Base-by-base conservation (phyloP, 2,797 vertebrate genomes). In the Onychomys arenicola region DNA sequence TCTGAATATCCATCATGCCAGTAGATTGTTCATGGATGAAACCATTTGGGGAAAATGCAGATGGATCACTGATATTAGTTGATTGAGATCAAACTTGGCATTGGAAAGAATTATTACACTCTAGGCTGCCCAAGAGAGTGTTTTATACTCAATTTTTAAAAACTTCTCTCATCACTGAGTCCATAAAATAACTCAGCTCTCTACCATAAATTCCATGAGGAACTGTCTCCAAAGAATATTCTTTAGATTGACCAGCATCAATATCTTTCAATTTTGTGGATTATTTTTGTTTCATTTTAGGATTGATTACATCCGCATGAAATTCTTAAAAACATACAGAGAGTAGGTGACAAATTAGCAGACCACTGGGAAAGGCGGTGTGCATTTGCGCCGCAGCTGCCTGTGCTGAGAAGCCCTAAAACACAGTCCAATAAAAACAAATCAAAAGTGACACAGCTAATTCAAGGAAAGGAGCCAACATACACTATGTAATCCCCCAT, bases 361-460 rank as follows among this genome's bases (percentile, higher is more conserved):
- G 78, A 37, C 27, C 21, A 77, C 52, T 63, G 8, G 46, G 23
- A 67, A 91, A 12, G 25, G 37, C 82, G 92, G 10, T 37, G 0
- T 89, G 19, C 89, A 78, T 94, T 95, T 40, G n/a, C 75, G 27
- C 40, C 94, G 93, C 82, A 97, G 91, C 92, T 67, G 46, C n/a
- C 89, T 84, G 95, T 57, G 16, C 37, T 97, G 75, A 55, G 23
- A 97, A 37, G n/a, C 73, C 21, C 94, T 97, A 76, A 97, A 98
- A 97, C 4, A 63, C 86, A 67, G 81, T 95, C 65, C 73, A 97
- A 97, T 97, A 97, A 96, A 67, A 98, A 90, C 84, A 97, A 98
- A 98, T 98, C 96, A 96, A 98, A 98, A 97, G 89, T 97, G 98
- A 98, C 94, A 97, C 11, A 93, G 89, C 91, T 98, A 98, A 98